Evolutionary conservation across 2,113 vertebrate species (phyloP).

Genomic region (Nerophis lumbriciformis): DNA sequence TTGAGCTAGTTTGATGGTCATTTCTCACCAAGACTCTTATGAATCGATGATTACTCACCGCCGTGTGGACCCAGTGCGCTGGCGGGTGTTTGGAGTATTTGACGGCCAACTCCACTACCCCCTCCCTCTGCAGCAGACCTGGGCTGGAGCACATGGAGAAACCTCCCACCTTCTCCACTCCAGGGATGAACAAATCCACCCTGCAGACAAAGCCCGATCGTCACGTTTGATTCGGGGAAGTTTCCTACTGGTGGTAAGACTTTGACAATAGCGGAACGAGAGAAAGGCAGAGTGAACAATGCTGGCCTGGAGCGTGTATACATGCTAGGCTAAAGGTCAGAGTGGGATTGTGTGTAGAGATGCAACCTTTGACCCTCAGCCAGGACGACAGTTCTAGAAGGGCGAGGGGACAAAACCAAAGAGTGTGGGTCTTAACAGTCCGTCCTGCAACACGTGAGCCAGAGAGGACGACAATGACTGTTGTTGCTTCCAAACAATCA

Average conservation of each 20-base stretch:
- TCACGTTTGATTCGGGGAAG: slow-evolving; percentile 4
- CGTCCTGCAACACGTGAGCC: slow-evolving; percentile 15
- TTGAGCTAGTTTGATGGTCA: too few relatives aligned
- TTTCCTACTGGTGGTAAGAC: not conserved
- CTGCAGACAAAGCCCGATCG: slow-evolving; percentile 52
- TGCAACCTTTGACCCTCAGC: slow-evolving; percentile 23
- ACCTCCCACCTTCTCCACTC: slow-evolving; percentile 83
- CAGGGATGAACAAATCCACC: slow-evolving; percentile 93
- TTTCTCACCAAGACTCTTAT: too few relatives aligned
- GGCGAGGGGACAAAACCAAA: slow-evolving; percentile 30
- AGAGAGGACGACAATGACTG: slow-evolving; percentile 29
- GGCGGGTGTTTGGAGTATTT: slow-evolving; percentile 84
- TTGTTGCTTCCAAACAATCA: slow-evolving; percentile 50
- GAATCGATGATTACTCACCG: slow-evolving; percentile 62
- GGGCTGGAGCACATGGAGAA: slow-evolving; percentile 96
- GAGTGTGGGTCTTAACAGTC: slow-evolving; percentile 3
- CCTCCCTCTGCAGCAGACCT: slow-evolving; percentile 77
- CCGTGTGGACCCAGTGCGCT: slow-evolving; percentile 86
- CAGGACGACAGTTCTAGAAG: slow-evolving; percentile 25
- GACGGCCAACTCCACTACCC: slow-evolving; percentile 86
- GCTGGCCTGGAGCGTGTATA: slow-evolving; percentile 7
- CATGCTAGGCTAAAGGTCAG: slow-evolving; percentile 20
- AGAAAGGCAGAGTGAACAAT: slow-evolving; percentile 9
- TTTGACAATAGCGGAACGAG: not conserved
- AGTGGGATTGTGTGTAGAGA: slow-evolving; percentile 17